A percentile compares a stretch with the other conserved stretches of the same genome.
phyloP scores from a whole-genome alignment of 2,888 invertebrate genomes.

The Tetranychus truncatus region DNA sequence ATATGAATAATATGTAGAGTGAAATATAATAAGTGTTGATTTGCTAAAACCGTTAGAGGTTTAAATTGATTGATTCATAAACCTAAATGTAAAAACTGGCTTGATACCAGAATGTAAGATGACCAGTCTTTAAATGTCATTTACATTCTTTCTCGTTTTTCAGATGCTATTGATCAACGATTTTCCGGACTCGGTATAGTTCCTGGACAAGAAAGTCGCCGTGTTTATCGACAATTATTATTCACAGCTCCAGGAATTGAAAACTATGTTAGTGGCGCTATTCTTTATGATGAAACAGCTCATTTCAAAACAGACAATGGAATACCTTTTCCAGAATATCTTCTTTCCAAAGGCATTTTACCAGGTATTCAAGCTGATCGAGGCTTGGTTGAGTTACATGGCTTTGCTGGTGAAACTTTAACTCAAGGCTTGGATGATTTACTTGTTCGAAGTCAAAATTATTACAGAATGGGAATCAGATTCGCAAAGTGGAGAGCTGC shows the following conservation, averaged over 20 bases:
- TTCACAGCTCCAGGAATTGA: slow-evolving; percentile 59
- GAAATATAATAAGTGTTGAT: too few relatives aligned
- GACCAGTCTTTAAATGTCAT: too few relatives aligned
- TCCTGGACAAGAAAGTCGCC: slow-evolving; percentile 78
- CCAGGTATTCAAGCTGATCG: slow-evolving; percentile 93
- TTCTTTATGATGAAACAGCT: slow-evolving; percentile 93
- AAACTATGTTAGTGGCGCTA: slow-evolving; percentile 73
- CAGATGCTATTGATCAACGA: slow-evolving; percentile 67
- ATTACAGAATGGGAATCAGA: slow-evolving; percentile 88
- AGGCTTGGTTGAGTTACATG: slow-evolving; percentile 81
- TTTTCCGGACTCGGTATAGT: slow-evolving; percentile 69
- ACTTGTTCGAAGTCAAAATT: slow-evolving; percentile 79
- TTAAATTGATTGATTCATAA: too few relatives aligned
- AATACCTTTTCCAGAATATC: slow-evolving; percentile 60
- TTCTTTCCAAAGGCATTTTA: slow-evolving; percentile 73
- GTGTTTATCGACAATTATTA: slow-evolving; percentile 53
- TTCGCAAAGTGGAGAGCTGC: slow-evolving; percentile 98
- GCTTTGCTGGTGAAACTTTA: slow-evolving; percentile 83
- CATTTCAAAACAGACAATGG: slow-evolving; percentile 85
- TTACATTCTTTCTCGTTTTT: background rate
- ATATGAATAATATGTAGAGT: too few relatives aligned
- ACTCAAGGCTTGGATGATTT: slow-evolving; percentile 93
- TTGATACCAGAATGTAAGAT: background rate
- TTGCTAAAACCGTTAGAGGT: too few relatives aligned
- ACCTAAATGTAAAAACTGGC: background rate